Conservation (phyloP, 2,113 vertebrate species). For the Albula goreensis region DNA sequence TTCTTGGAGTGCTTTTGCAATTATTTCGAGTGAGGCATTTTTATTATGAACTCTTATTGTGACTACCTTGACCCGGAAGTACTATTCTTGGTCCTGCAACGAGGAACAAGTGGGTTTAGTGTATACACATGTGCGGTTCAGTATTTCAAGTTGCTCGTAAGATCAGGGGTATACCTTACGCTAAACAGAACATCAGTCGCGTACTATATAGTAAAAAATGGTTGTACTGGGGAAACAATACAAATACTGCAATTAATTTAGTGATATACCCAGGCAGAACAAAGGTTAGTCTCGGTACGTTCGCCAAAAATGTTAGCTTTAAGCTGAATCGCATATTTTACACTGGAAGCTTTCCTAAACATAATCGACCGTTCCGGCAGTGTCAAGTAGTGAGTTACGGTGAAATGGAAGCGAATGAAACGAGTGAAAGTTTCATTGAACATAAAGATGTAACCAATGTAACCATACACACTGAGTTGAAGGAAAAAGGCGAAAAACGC, state of each 20-base stretch:
- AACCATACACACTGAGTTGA: neutral
- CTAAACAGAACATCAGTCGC: neutral
- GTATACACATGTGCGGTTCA: neutral
- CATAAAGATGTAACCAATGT: neutral
- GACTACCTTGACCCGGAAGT: too few relatives aligned
- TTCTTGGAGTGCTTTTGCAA: too few relatives aligned
- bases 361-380: neutral
- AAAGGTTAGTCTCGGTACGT: neutral
- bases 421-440: neutral
- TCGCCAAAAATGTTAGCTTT: neutral
- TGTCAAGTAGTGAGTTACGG: neutral
- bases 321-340: neutral
- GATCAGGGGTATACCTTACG: neutral
- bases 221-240: neutral
- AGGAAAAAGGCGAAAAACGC: slow-evolving; percentile 59
- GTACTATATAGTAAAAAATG: neutral
- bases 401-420: slow-evolving; percentile 18
- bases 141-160: neutral
- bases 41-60: too few relatives aligned
- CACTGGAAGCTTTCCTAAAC: neutral
- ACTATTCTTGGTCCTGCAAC: too few relatives aligned
- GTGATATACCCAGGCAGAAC: neutral
- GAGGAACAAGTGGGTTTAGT: too few relatives aligned
- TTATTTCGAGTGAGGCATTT: too few relatives aligned
- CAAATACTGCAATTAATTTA: neutral